Percentiles rank a stretch among this genome's conserved stretches.
These are phyloP conservation scores for Drosophila monieri DNA, from an alignment of 2,888 invertebrate species.

Conservation along the genomic window DNA sequence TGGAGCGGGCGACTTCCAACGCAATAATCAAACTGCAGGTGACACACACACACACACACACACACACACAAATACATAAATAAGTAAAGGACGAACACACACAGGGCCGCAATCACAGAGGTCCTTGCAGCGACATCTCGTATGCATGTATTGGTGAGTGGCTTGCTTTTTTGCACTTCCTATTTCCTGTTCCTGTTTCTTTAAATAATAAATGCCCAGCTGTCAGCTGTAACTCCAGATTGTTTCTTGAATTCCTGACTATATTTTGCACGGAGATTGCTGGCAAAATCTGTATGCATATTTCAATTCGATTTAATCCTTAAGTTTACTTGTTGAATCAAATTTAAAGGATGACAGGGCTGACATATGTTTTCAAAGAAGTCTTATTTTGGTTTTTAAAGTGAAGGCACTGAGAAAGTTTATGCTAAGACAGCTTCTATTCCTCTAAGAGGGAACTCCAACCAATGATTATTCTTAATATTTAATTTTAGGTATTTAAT, in stretches of 20 bases:
- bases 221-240: not conserved
- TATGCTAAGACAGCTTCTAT: too few relatives aligned
- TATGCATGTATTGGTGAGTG: constrained; percentile 7
- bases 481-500: too few relatives aligned
- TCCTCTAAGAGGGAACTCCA: too few relatives aligned
- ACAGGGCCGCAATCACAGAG: not conserved
- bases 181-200: constrained; percentile 12
- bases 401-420: not conserved
- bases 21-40: constrained; percentile 21
- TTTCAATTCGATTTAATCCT: constrained; percentile 4
- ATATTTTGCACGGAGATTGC: constrained; percentile 1
- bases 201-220: constrained; percentile 25
- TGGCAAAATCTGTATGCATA: not conserved
- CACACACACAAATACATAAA: not conserved
- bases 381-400: not conserved
- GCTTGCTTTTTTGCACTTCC: constrained; percentile 1
- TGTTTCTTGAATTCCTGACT: not conserved
- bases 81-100: not conserved
- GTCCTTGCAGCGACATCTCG: not conserved
- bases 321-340: not conserved
- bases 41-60: constrained; percentile 11
- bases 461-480: too few relatives aligned
- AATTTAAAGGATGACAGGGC: not conserved
- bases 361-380: not conserved
- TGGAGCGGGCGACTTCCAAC: constrained; percentile 2